Percentiles rank a stretch among this genome's conserved stretches.
Conservation (phyloP, 2,888 invertebrate species). For the Apomyelois bistriatella region DNA sequence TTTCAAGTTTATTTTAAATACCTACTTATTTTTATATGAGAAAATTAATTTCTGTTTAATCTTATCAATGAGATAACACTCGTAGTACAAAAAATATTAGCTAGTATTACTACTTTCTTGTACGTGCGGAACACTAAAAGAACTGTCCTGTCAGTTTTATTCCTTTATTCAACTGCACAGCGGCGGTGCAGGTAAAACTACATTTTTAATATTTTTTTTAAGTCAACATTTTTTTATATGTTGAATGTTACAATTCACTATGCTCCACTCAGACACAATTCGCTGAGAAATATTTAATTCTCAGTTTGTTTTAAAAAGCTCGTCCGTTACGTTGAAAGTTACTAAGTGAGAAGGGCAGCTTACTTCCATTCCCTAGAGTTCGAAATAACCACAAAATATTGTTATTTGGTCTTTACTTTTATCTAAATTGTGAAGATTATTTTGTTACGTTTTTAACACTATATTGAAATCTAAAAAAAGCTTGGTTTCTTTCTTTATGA, state of each 20-base stretch:
- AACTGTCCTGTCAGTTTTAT: slow-evolving; percentile 3
- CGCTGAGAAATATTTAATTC: slow-evolving; percentile 39
- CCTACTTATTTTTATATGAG: too few species aligned
- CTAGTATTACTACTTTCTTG: not conserved
- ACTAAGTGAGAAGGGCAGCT: slow-evolving; percentile 39
- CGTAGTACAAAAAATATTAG: not conserved
- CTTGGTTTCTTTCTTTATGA: too few species aligned
- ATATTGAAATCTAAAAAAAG: too few species aligned
- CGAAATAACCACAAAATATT: slow-evolving; percentile 29
- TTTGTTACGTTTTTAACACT: too few species aligned
- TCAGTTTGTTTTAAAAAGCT: slow-evolving; percentile 40
- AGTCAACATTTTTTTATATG: slow-evolving; percentile 35
- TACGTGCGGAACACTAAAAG: slow-evolving; percentile 4
- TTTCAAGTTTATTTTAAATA: too few species aligned
- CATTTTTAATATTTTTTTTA: slow-evolving; percentile 22
- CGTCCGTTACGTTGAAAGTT: slow-evolving; percentile 39
- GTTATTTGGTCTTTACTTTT: slow-evolving; percentile 22
- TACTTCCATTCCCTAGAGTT: slow-evolving; percentile 29
- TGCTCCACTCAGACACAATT: slow-evolving; percentile 17
- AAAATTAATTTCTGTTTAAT: too few species aligned
- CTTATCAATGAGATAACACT: too few species aligned
- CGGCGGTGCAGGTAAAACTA: slow-evolving; percentile 7
- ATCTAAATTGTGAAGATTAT: not conserved
- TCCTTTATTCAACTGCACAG: slow-evolving; percentile 10
- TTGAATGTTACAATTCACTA: slow-evolving; percentile 34